phyloP scores from a whole-genome alignment of 2,888 invertebrate species.

The Ochlodes sylvanus region DNA sequence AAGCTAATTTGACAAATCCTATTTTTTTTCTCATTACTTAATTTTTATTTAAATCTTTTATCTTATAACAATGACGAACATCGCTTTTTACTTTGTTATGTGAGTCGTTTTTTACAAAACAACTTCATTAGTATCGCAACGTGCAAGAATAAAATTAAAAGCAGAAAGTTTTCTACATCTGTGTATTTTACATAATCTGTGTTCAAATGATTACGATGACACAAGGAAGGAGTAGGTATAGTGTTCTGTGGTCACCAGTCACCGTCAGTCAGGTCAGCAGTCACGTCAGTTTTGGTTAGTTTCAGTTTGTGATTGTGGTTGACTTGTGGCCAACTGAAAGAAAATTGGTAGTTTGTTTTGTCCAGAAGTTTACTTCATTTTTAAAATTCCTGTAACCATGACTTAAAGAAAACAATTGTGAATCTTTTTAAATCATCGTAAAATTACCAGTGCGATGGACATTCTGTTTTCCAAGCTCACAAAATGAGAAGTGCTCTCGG shows the following conservation, averaged over 20 bases:
- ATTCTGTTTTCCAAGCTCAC: constrained; percentile 53
- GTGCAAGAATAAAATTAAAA: no score
- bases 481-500: constrained; percentile 71
- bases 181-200: constrained; percentile 17
- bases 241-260: no score
- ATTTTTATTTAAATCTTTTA: no score
- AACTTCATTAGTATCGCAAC: no score
- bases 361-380: constrained; percentile 60
- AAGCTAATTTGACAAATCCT: no score
- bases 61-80: no score
- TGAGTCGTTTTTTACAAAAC: no score
- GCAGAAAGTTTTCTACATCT: background rate
- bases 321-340: constrained; percentile 39
- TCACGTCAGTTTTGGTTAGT: constrained; percentile 18
- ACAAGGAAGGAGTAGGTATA: no score
- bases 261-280: constrained; percentile 30
- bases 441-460: constrained; percentile 48
- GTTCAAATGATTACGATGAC: constrained; percentile 17
- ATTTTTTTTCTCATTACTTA: no score
- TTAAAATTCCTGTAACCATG: constrained; percentile 63
- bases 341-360: constrained; percentile 76
- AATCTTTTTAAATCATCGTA: background rate
- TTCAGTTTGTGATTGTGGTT: constrained; percentile 45
- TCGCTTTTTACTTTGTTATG: no score
- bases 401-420: constrained; percentile 50